Percentiles rank a stretch among this genome's conserved stretches.
These are phyloP conservation scores for Epistrophella euchroma DNA, from an alignment of 2,888 invertebrate species.

Conservation along the genomic window DNA sequence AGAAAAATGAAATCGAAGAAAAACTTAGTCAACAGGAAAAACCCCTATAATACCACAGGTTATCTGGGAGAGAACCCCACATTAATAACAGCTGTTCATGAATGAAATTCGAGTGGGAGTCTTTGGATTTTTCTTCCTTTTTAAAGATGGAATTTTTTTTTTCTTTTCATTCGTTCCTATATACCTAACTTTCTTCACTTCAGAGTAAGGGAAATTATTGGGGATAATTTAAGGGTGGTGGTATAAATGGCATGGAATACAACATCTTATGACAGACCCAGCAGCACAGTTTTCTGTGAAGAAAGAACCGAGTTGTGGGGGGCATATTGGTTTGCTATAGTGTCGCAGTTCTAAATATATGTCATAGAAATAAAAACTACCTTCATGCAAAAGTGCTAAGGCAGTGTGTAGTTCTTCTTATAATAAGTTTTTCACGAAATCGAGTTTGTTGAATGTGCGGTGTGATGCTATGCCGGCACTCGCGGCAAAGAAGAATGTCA, in stretches of 20 bases:
- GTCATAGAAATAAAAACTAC: constrained; percentile 6
- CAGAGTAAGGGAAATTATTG: background rate
- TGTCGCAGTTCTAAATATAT: constrained; percentile 8
- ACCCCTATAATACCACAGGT: constrained; percentile 6
- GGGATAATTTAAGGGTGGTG: background rate
- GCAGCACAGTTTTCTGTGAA: constrained; percentile 3
- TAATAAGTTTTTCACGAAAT: constrained; percentile 23
- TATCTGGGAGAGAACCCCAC: background rate
- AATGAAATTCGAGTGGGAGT: constrained; percentile 29
- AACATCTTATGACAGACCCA: constrained; percentile 1
- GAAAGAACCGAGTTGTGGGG: constrained; percentile 6
- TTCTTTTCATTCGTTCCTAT: background rate
- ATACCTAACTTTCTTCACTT: background rate
- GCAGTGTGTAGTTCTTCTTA: constrained; percentile 6
- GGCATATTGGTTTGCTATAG: background rate
- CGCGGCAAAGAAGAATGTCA: background rate
- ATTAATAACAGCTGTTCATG: constrained; percentile 52
- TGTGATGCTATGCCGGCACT: background rate
- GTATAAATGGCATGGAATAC: background rate
- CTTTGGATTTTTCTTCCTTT: background rate
- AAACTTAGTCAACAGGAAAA: constrained; percentile 5
- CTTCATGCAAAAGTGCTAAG: constrained; percentile 6
- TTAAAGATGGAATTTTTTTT: constrained; percentile 19
- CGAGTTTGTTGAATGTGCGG: constrained; percentile 10
- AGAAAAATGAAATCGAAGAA: constrained; percentile 9